Conservation (phyloP, 1,140 invertebrate genomes). For the Anoplolepis gracilipes region DNA sequence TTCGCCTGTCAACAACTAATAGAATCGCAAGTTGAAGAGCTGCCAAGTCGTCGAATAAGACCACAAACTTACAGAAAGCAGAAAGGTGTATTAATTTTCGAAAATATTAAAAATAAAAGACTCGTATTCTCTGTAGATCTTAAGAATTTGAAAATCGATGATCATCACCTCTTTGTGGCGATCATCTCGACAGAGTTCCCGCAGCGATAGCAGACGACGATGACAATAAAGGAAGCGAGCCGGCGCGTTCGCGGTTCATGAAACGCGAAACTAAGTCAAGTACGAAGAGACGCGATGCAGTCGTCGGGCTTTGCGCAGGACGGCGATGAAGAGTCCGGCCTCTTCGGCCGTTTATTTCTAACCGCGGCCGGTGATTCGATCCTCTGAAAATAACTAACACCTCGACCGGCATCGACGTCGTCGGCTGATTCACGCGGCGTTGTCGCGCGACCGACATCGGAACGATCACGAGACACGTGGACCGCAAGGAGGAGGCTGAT, state of each 20-base stretch:
- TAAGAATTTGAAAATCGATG: neutral
- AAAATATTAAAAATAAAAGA: neutral
- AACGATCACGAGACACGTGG: constrained; percentile 29
- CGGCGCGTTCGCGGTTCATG: constrained; percentile 66
- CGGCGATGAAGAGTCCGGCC: constrained; percentile 42
- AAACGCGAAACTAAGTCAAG: constrained; percentile 80
- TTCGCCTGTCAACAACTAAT: neutral
- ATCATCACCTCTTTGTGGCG: constrained; percentile 70
- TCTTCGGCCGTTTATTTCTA: constrained; percentile 78
- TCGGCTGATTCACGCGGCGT: constrained; percentile 68
- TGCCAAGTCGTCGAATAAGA: neutral
- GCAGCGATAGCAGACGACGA: neutral
- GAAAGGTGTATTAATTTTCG: neutral
- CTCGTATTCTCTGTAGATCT: neutral
- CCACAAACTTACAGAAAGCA: neutral
- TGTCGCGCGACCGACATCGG: constrained; percentile 46
- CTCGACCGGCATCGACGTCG: constrained; percentile 58
- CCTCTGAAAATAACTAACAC: constrained; percentile 79
- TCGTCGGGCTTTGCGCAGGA: constrained; percentile 74
- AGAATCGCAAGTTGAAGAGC: neutral
- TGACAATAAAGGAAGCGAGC: constrained; percentile 30
- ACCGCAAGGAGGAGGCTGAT: neutral
- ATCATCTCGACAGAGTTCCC: constrained; percentile 64
- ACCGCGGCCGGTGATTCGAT: constrained; percentile 76
- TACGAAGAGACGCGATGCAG: constrained; percentile 65